These are phyloP conservation scores for Theretra japonica DNA, from an alignment of 2,888 invertebrate genomes.

Conservation along the genomic window DNA sequence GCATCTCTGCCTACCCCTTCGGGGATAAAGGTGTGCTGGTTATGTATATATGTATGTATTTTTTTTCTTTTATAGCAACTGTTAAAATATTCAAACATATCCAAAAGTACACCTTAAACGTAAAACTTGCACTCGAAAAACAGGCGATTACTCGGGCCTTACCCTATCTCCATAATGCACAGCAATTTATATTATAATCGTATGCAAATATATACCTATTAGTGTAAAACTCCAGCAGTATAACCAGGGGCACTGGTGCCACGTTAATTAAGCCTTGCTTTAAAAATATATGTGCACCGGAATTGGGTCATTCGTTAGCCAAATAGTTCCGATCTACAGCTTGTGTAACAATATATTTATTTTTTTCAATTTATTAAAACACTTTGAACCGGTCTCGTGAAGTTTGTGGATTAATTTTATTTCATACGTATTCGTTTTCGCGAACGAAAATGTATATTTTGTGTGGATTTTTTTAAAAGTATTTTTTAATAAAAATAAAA, in stretches of 20 bases:
- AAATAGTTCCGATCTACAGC: conserved; percentile 39
- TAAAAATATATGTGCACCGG: conserved; percentile 46
- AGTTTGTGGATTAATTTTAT: neutral
- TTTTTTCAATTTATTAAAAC: neutral
- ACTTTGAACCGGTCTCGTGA: neutral
- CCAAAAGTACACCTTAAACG: too few relatives aligned
- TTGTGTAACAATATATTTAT: conserved; percentile 32
- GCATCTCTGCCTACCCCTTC: too few relatives aligned
- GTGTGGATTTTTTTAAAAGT: too few relatives aligned
- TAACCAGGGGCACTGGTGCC: conserved; percentile 36
- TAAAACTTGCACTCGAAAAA: neutral
- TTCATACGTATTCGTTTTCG: neutral
- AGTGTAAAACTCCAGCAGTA: conserved; percentile 32
- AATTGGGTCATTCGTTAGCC: conserved; percentile 42
- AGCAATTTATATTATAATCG: conserved; percentile 35
- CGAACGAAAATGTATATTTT: neutral
- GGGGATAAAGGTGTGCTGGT: too few relatives aligned
- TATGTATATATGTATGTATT: too few relatives aligned
- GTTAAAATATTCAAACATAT: too few relatives aligned
- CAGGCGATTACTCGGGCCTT: neutral
- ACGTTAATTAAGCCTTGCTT: conserved; percentile 48
- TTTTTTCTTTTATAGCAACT: too few relatives aligned
- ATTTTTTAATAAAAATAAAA: too few relatives aligned
- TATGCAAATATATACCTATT: conserved; percentile 34
- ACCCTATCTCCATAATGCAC: neutral